Base-by-base conservation (phyloP, 2,888 invertebrate species). In the Hydraecia micacea region DNA sequence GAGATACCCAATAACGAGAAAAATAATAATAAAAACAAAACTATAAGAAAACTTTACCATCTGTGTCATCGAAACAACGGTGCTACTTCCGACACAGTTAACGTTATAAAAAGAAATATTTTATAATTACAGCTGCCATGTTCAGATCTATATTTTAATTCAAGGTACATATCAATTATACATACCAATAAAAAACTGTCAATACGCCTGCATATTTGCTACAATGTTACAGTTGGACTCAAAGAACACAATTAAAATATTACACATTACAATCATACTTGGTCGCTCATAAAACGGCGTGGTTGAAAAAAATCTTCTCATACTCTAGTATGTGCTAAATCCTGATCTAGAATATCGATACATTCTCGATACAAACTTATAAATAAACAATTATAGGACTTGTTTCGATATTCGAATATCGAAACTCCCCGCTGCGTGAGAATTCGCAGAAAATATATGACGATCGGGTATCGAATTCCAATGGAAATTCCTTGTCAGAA, bases 381-480 rank as follows among this genome's bases (percentile, higher is more conserved):
- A 92, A 93, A 93, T 93, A 92, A 91, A 91, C 91, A 91, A 91
- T 92, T 91, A 91, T 87, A 84, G 80, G 67, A 83, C 85, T 80
- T 86, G 83, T 79, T 67, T 80, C 77, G 82, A 74, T 79, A 85
- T 83, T 73, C 83, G 77, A 86, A 80, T 81, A 80, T 82, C 82
- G 62, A 88, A 87, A 87, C 90, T 87, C 87, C 90, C 89, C 68
- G 88, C 90, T 88, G 88, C 28, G 89, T 83, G 83, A 76, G 86
- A 88, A 89, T 90, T 90, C 73, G 63, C 79, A 79, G 83, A 72
- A 85, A 85, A 79, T 87, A 84, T 88, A 87, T 85, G 87, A 88
- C 88, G 84, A 81, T 84, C 84, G 74, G 58, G 70, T 80, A 75
- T 87, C 67, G 81, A 85, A 87, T 91, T 86, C 85, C 87, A 80